Conservation (phyloP, 1,140 invertebrate species). For the Bombus breviceps region DNA sequence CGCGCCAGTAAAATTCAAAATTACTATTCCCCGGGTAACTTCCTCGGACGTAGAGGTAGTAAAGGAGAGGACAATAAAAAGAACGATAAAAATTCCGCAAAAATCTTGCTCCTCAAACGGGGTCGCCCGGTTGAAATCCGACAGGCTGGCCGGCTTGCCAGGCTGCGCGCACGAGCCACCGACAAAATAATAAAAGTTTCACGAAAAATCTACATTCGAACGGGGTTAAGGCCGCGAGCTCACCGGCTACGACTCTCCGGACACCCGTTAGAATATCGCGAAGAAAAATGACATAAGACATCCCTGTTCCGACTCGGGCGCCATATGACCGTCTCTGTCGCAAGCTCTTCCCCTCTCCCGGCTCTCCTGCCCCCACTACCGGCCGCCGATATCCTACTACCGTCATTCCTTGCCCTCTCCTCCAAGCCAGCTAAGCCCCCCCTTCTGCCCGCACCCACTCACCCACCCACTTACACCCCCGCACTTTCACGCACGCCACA, state of each 20-base stretch:
- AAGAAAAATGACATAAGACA: conserved; percentile 78
- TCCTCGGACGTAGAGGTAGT: conserved; percentile 3
- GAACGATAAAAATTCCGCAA: conserved; percentile 7
- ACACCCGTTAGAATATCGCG: conserved; percentile 68
- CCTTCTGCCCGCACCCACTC: conserved; percentile 4
- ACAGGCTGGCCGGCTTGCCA: neutral
- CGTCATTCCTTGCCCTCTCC: conserved; percentile 52
- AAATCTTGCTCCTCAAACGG: neutral
- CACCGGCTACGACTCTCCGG: neutral
- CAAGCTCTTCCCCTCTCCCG: conserved; percentile 59
- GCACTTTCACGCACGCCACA: conserved; percentile 57
- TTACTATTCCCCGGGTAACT: neutral
- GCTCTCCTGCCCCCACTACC: conserved; percentile 51
- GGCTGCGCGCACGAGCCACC: neutral
- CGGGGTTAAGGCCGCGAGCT: neutral
- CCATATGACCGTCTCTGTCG: conserved; percentile 78
- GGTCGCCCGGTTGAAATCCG: conserved; percentile 13
- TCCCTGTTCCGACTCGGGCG: conserved; percentile 75
- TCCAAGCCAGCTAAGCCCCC: conserved; percentile 19
- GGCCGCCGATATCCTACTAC: conserved; percentile 56
- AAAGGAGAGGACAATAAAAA: conserved; percentile 41
- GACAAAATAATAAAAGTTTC: conserved; percentile 16
- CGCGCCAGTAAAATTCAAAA: conserved; percentile 12
- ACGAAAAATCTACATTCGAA: neutral
- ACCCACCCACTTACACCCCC: conserved; percentile 60